These are phyloP conservation scores for Chloroclystis v-ata DNA, from an alignment of 2,888 invertebrate genomes.

Conservation along the genomic window DNA sequence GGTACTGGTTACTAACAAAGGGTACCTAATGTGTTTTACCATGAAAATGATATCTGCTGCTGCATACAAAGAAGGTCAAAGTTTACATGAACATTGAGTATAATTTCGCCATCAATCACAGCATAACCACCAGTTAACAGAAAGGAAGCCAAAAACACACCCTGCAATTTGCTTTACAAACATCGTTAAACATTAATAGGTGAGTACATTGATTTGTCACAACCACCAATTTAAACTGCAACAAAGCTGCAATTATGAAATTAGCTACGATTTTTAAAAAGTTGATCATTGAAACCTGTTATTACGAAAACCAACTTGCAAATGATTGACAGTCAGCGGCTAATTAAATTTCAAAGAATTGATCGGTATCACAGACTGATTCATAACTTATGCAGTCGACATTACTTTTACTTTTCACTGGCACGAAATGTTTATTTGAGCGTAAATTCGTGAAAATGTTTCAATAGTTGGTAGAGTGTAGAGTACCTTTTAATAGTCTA, in stretches of 20 bases:
- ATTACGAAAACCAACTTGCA: slow-evolving; percentile 45
- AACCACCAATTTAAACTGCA: slow-evolving; percentile 29
- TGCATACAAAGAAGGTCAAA: slow-evolving; percentile 18
- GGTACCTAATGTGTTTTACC: neutral
- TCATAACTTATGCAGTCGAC: neutral
- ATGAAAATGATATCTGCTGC: no score
- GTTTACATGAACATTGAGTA: slow-evolving; percentile 3
- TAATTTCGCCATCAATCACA: slow-evolving; percentile 25
- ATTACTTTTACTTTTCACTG: neutral
- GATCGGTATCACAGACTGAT: slow-evolving; percentile 30
- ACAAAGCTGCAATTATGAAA: slow-evolving; percentile 29
- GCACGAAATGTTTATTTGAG: neutral
- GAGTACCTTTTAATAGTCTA: no score
- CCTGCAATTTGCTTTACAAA: slow-evolving; percentile 30
- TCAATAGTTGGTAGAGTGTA: no score
- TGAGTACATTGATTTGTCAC: slow-evolving; percentile 25
- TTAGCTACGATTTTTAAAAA: slow-evolving; percentile 29
- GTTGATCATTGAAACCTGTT: slow-evolving; percentile 40
- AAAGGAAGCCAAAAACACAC: slow-evolving; percentile 21
- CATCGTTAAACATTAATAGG: slow-evolving; percentile 12
- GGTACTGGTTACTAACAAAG: neutral
- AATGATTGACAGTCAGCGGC: slow-evolving; percentile 44
- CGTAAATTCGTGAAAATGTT: neutral
- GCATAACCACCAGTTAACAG: slow-evolving; percentile 17
- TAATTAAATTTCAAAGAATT: slow-evolving; percentile 54